Evolutionary conservation across 23 tunicate genomes (phyloP).

Genomic region (Halocynthia aurantium): DNA sequence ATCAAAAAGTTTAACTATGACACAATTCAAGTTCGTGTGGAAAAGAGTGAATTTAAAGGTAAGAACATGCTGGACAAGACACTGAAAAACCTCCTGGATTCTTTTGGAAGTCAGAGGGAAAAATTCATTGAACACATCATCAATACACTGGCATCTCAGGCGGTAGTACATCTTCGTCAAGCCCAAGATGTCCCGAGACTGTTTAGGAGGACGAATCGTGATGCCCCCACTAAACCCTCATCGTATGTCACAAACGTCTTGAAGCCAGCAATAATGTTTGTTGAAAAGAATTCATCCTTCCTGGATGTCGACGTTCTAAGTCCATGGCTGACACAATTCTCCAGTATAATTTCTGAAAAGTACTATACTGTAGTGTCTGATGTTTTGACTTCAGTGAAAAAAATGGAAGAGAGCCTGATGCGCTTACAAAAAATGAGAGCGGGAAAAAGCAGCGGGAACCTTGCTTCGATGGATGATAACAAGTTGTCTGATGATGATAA

Average conservation of each 20-base stretch:
- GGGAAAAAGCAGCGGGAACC: conserved; percentile 54
- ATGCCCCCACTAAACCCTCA: conserved; percentile 80
- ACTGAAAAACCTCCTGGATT: conserved; percentile 19
- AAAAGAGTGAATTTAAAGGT: conserved; percentile 54
- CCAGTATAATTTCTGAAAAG: conserved; percentile 37
- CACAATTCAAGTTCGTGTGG: conserved; percentile 23
- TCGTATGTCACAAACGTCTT: conserved; percentile 41
- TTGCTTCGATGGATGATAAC: conserved; percentile 37
- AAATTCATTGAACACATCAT: conserved; percentile 36
- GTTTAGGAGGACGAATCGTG: conserved; percentile 79
- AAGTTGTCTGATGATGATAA: conserved; percentile 82
- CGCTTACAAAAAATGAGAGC: conserved; percentile 74
- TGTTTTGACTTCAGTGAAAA: conserved; percentile 64
- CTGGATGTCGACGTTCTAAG: conserved; percentile 20
- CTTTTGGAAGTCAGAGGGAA: conserved; percentile 8
- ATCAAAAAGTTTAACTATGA: conserved; percentile 15
- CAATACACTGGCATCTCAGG: conserved; percentile 23
- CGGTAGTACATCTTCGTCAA: conserved; percentile 45
- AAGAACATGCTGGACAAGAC: conserved; percentile 36
- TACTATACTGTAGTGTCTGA: conserved; percentile 61
- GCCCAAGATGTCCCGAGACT: conserved; percentile 93
- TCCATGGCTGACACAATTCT: conserved; percentile 37
- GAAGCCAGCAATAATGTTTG: conserved; percentile 32
- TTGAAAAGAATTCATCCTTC: conserved; percentile 17
- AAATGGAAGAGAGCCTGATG: conserved; percentile 93